Percentiles rank a stretch among this genome's conserved stretches.
Conservation (phyloP, 2,888 invertebrate genomes). For the Ischnura elegans region DNA sequence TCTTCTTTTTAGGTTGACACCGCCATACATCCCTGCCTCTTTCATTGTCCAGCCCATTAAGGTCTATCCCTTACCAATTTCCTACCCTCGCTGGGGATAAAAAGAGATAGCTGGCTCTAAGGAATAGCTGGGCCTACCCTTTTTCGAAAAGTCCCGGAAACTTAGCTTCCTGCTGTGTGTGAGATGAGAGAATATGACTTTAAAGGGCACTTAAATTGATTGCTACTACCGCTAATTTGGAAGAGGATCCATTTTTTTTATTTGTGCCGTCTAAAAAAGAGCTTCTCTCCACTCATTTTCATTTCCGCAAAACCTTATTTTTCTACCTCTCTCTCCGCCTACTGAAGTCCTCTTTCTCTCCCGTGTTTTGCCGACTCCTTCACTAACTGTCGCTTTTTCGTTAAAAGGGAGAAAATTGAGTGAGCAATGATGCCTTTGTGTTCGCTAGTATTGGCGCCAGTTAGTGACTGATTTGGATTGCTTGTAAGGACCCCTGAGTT, state of each 20-base stretch:
- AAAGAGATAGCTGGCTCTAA: neutral
- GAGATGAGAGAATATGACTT: neutral
- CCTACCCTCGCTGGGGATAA: neutral
- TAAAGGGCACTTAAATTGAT: conserved; percentile 24
- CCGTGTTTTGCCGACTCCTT: neutral
- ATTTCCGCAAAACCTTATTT: neutral
- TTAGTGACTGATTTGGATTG: no score
- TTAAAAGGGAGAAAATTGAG: no score
- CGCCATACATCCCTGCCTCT: neutral
- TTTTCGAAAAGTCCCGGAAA: neutral
- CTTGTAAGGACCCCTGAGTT: no score
- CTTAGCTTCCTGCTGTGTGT: neutral
- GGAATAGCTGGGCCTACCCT: neutral
- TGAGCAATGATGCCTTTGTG: no score
- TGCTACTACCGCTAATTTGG: conserved; percentile 18
- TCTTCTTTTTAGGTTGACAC: neutral
- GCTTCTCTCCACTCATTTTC: neutral
- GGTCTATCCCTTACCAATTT: neutral
- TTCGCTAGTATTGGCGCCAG: no score
- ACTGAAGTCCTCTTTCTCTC: neutral
- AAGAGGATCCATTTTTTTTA: conserved; percentile 12
- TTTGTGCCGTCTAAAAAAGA: neutral
- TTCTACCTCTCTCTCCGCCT: neutral
- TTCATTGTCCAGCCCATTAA: neutral
- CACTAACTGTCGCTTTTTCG: neutral